phyloP scores from a whole-genome alignment of 64 coral and sea anemone species.

The Stichodactyla helianthus region DNA sequence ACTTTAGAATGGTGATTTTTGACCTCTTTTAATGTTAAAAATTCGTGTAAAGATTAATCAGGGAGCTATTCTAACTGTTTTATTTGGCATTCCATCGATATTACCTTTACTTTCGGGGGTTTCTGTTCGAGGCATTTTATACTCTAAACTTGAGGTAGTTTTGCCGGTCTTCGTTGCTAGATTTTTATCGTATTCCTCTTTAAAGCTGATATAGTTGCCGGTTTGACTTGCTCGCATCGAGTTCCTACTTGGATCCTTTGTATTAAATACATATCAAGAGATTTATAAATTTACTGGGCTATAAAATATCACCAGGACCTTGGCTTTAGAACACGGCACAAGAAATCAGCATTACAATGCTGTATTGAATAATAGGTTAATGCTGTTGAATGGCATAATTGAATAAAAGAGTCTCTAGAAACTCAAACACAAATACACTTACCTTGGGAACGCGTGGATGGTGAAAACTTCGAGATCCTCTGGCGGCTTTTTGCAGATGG shows the following conservation, averaged over 20 bases:
- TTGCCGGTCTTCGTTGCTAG: constrained; percentile 14
- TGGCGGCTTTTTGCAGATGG: constrained; percentile 59
- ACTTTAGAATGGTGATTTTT: too few species aligned
- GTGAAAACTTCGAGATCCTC: constrained; percentile 30
- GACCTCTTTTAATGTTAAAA: too few species aligned
- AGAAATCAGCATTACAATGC: background rate
- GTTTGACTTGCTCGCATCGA: constrained; percentile 49
- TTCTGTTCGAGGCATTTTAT: background rate
- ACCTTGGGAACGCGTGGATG: constrained; percentile 90
- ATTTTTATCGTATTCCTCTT: constrained; percentile 52
- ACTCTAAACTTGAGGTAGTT: background rate
- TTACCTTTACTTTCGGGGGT: constrained; percentile 7
- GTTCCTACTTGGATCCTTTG: constrained; percentile 44
- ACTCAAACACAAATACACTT: background rate
- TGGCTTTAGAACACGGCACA: too few species aligned
- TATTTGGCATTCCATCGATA: background rate
- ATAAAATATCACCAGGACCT: too few species aligned
- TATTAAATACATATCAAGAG: background rate
- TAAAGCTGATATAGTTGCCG: constrained; percentile 46
- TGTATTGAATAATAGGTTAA: background rate
- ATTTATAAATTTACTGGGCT: background rate
- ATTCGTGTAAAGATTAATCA: too few species aligned
- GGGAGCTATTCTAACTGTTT: background rate
- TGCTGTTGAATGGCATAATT: background rate
- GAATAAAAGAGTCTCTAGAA: background rate